Percentiles rank a stretch among this genome's conserved stretches.
phyloP scores from a whole-genome alignment of 2,113 vertebrate species.

The Dipodomys spectabilis region DNA sequence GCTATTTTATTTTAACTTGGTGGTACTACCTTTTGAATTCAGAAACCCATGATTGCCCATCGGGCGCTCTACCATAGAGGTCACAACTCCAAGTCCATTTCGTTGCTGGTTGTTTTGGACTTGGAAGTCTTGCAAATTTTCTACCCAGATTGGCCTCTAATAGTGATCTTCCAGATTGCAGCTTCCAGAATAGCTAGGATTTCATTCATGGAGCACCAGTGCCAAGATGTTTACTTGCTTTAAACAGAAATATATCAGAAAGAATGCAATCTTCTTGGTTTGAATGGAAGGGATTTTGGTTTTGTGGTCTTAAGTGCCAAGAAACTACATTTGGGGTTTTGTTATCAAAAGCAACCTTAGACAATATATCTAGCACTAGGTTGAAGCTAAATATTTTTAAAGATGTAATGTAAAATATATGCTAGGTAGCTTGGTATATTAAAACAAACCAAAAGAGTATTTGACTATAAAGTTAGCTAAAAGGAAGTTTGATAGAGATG shows the following conservation, averaged over 20 bases:
- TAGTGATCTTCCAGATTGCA: too few relatives aligned
- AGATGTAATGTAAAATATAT: not conserved
- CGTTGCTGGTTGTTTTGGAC: too few relatives aligned
- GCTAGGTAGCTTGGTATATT: not conserved
- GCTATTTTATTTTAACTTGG: too few relatives aligned
- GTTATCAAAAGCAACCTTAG: not conserved
- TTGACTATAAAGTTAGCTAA: slow-evolving; percentile 8
- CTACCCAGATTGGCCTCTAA: too few relatives aligned
- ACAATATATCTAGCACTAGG: not conserved
- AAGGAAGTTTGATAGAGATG: not conserved
- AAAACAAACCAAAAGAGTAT: not conserved
- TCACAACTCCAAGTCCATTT: too few relatives aligned
- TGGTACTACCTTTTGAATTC: too few relatives aligned
- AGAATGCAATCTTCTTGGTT: not conserved
- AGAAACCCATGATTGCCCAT: too few relatives aligned
- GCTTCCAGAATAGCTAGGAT: too few relatives aligned
- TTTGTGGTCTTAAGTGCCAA: not conserved
- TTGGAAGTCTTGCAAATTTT: too few relatives aligned
- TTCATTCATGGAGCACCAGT: too few relatives aligned
- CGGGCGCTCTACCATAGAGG: too few relatives aligned
- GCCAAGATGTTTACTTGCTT: not conserved
- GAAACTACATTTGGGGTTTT: not conserved
- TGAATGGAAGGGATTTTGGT: not conserved
- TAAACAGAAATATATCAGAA: not conserved
- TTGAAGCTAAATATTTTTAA: not conserved